Conservation (phyloP, 2,113 vertebrate genomes). For the Micromys minutus region DNA sequence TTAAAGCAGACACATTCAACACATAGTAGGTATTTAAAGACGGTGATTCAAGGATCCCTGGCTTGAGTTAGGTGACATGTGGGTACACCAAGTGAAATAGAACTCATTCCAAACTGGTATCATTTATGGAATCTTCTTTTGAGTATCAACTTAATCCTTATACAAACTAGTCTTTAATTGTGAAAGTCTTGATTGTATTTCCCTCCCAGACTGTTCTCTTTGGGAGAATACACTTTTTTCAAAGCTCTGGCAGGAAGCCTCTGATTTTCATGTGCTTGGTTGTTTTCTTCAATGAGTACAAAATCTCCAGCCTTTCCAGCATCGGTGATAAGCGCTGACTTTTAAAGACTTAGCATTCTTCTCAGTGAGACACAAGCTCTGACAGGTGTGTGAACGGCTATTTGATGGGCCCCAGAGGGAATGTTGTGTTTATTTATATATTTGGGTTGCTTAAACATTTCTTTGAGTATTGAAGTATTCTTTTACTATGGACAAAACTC, state of each 20-base stretch:
- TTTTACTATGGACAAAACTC: constrained; percentile 43
- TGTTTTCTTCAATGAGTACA: constrained; percentile 43
- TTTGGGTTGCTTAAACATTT: constrained; percentile 60
- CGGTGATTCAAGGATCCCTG: not conserved
- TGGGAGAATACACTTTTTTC: not conserved
- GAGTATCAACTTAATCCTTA: not conserved
- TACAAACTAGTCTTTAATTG: constrained; percentile 50
- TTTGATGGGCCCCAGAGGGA: constrained; percentile 8
- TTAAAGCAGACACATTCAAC: constrained; percentile 15
- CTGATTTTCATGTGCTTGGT: not conserved
- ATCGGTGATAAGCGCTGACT: constrained; percentile 23
- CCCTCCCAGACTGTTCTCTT: constrained; percentile 43
- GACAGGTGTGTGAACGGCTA: not conserved
- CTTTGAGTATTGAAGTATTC: constrained; percentile 41
- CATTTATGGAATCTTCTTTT: constrained; percentile 30
- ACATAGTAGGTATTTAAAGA: not conserved
- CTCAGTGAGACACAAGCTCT: constrained; percentile 15
- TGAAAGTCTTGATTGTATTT: constrained; percentile 13
- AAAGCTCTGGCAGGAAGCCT: not conserved
- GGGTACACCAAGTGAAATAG: not conserved
- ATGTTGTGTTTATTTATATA: constrained; percentile 53
- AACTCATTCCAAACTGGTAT: constrained; percentile 1
- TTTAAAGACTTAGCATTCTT: constrained; percentile 31
- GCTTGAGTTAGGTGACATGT: constrained; percentile 28
- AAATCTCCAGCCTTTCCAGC: constrained; percentile 27